Conservation (phyloP, 2,113 vertebrate species). For the Numida meleagris region DNA sequence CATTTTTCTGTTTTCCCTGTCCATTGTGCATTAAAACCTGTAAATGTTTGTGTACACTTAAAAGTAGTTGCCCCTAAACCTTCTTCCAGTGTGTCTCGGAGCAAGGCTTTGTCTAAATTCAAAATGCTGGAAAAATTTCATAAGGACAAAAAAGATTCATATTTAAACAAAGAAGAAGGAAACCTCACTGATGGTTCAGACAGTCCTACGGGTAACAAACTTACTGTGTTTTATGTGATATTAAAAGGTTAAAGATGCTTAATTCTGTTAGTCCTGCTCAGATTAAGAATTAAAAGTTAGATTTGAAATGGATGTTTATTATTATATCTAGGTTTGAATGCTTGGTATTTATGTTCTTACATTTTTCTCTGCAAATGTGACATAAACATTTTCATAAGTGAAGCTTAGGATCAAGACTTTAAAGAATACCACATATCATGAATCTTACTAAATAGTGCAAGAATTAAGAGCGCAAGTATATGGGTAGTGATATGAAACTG, state of each 20-base stretch:
- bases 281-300: background rate
- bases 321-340: background rate
- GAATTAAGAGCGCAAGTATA: background rate
- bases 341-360: background rate
- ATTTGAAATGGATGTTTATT: background rate
- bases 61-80: conserved; percentile 60
- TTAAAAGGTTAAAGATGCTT: background rate
- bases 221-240: background rate
- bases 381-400: no score
- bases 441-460: background rate
- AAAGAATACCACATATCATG: background rate
- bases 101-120: conserved; percentile 72
- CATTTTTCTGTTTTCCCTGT: conserved; percentile 17
- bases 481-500: background rate
- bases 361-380: background rate
- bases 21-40: background rate
- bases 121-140: conserved; percentile 45
- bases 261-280: background rate
- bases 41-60: conserved; percentile 1
- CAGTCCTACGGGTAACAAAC: conserved; percentile 65
- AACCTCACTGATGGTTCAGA: background rate
- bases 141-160: conserved; percentile 27
- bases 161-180: conserved; percentile 45
- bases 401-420: background rate
- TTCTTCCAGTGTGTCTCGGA: conserved; percentile 68